Evolutionary conservation across 2,113 vertebrate species (phyloP), one percentile per base, ranked within the genome.

Genomic region (Lutjanus erythropterus): DNA sequence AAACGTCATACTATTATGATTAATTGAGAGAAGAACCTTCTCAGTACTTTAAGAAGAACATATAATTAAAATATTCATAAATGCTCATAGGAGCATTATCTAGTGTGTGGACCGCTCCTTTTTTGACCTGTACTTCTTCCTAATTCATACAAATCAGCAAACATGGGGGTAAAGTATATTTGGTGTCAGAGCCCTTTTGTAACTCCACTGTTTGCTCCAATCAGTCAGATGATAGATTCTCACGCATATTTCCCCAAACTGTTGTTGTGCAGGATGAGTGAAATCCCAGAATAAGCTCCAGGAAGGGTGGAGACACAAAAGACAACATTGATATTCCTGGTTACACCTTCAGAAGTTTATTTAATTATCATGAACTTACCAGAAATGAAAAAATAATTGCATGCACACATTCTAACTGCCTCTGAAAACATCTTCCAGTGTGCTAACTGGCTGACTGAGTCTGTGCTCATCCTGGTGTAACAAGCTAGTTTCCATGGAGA

Each of bases 401-500:
- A 41, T 6, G 23, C n/a, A 47, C 33, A 58, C 29, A 12, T 21
- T 35, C 18, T 66, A 44, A 29, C 39, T 19, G 55, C 15, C 2
- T 56, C 50, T 35, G 25, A 29, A n/a, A 56, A 18, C 11, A 21
- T 65, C 41, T 52, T 39, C 50, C 49, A 49, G 11, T 31, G 16
- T 6, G 16, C 29, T 8, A 44, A 64, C n/a, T 35, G 35, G 37
- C 21, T 65, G 69, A 33, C 21, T 25, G 42, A 71, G 61, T 52
- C 46, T n/a, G n/a, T n/a, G n/a, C n/a, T n/a, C n/a, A n/a, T n/a
- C 23, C 49, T 37, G 29, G 23, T 61, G 23, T 62, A 50, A 68
- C 29, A 68, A 19, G 3, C 29, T 47, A 61, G 70, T 75, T 82
- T 71, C 75, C 60, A 71, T 72, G 53, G 75, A 75, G n/a, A 81